A percentile compares a stretch with the other conserved stretches of the same genome.
phyloP scores from a whole-genome alignment of 2,113 vertebrate genomes.

The Alethe diademata region DNA sequence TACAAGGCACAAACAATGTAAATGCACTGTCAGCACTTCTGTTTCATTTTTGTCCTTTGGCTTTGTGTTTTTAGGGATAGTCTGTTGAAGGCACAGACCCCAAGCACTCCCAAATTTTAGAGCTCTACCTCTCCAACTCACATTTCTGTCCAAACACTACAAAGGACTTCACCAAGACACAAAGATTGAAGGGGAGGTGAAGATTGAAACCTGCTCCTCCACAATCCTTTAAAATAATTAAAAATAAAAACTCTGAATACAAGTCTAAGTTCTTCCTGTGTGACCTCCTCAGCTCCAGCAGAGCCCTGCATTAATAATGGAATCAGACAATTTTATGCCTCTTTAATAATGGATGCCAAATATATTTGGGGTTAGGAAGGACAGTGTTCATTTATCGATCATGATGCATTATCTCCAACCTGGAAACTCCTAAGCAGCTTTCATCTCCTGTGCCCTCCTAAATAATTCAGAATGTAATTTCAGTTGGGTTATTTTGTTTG shows the following conservation, averaged over 20 bases:
- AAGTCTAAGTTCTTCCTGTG: neutral
- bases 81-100: neutral
- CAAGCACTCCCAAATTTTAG: neutral
- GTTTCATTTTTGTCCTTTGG: neutral
- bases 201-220: neutral
- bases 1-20: accelerated
- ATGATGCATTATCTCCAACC: conserved; percentile 71
- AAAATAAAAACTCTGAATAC: neutral
- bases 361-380: conserved; percentile 68
- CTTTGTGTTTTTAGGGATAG: neutral
- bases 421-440: conserved; percentile 70
- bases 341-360: conserved; percentile 75
- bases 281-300: conserved; percentile 40
- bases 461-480: conserved; percentile 79
- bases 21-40: neutral
- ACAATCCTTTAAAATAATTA: neutral
- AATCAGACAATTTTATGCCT: conserved; percentile 66
- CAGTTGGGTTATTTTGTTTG: neutral
- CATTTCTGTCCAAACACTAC: neutral
- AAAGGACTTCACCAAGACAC: neutral
- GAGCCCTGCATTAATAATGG: conserved; percentile 72
- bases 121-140: neutral
- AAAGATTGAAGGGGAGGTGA: neutral
- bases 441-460: conserved; percentile 70
- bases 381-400: conserved; percentile 75